Base-by-base conservation (phyloP, 2,888 invertebrate species). In the Agriopis leucophaearia region DNA sequence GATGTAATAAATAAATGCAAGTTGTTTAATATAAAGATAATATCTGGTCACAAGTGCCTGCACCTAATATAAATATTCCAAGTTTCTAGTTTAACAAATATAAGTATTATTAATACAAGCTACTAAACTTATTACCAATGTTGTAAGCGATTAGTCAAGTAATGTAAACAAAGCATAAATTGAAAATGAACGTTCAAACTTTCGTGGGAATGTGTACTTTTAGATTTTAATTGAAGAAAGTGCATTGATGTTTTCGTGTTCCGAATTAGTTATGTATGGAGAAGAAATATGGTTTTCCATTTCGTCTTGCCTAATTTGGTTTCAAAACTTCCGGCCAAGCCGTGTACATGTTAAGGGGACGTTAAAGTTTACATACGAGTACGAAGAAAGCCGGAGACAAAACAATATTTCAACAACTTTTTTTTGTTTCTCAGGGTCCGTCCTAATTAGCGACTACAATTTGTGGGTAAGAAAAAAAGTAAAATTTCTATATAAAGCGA, bases 191-290 rank as follows among this genome's bases (percentile, higher is more conserved):
- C 69, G 56, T 54, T 69, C 56, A 54, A 70, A 58, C 63, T 50
- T 56, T 64, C 74, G 75, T 76, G 76, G 73, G 76, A 76, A 76
- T 72, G 61, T 64, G 54, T 66, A 66, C 70, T 70, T 66, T 71
- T 51, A 51, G 60, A 61, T 70, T 74, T 76, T 75, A 74, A 76
- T 76, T 75, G 64, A 72, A 66, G 68, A 70, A 27, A 71, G 71
- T 71, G 67, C 71, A 73, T 70, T 68, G 68, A 64, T 67, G 47
- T 66, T 68, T 73, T 69, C 71, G 60, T 70, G 59, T 66, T 61
- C 65, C 64, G 65, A 75, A 71, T 72, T 72, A 64, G 63, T 66
- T 67, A 55, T 56, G 55, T 69, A 65, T 57, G 38, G 13, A 67
- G 58, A 63, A 61, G 50, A 69, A 65, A 71, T 71, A 70, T 67